phyloP scores from a whole-genome alignment of 2,113 vertebrate species.

The Clarias batrachus region DNA sequence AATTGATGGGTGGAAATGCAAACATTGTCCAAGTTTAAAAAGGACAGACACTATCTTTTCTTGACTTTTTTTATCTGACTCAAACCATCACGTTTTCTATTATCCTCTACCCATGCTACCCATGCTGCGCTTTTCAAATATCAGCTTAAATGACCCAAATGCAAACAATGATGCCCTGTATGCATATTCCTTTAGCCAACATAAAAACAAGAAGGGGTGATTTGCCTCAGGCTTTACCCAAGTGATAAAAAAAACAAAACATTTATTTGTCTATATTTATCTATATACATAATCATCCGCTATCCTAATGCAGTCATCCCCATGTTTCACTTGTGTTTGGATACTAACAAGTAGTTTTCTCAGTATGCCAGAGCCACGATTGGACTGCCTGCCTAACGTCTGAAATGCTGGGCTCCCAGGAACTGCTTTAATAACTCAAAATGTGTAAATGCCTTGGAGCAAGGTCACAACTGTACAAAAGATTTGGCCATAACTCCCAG shows the following conservation, averaged over 20 bases:
- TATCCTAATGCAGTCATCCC: no score
- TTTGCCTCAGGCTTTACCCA: conserved; percentile 29
- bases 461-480: no score
- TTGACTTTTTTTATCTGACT: conserved; percentile 31
- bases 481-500: no score
- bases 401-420: no score
- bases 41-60: conserved; percentile 50
- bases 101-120: not conserved
- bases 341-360: no score
- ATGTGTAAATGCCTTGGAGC: no score
- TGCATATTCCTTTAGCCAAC: conserved; percentile 34
- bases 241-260: not conserved
- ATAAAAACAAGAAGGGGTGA: conserved; percentile 36
- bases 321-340: no score
- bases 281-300: no score
- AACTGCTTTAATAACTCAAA: no score
- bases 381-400: no score
- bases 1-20: conserved; percentile 45
- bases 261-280: no score
- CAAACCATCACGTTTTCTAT: conserved; percentile 20
- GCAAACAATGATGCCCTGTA: conserved; percentile 15
- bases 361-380: no score
- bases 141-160: conserved; percentile 38
- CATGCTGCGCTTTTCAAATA: conserved; percentile 18
- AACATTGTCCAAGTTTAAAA: conserved; percentile 39